phyloP scores from a whole-genome alignment of 2,797 vertebrate species.

The Thamnophis elegans region DNA sequence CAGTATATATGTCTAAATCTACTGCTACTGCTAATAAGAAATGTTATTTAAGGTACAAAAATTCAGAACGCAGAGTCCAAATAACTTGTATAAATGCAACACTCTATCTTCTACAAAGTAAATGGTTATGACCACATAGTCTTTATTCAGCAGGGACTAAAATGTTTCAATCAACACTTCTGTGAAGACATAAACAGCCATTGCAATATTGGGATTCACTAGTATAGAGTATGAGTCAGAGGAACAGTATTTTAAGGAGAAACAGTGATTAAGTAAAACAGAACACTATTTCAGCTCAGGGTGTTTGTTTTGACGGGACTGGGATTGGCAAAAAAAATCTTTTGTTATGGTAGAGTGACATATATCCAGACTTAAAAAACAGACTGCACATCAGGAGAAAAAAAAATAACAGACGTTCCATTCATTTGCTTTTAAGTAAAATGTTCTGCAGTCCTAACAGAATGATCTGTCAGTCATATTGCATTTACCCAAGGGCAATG shows the following conservation, averaged over 20 bases:
- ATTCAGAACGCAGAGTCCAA: background rate
- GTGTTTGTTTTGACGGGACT: background rate
- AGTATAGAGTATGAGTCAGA: background rate
- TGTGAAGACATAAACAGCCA: background rate
- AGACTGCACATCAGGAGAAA: background rate
- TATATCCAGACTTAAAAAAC: background rate
- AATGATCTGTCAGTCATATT: background rate
- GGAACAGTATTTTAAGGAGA: background rate
- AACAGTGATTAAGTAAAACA: background rate
- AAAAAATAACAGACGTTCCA: background rate
- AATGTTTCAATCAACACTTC: background rate
- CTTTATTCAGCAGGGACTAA: background rate
- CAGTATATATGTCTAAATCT: background rate
- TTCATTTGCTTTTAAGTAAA: background rate
- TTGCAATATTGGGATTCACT: background rate
- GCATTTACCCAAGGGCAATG: background rate
- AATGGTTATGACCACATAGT: background rate
- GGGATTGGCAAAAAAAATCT: background rate
- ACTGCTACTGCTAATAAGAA: constrained; percentile 16
- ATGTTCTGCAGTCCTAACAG: background rate
- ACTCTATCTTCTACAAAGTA: background rate
- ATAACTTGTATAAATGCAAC: background rate
- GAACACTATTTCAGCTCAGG: background rate
- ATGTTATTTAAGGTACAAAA: background rate
- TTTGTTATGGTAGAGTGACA: background rate